Evolutionary conservation across 2,113 vertebrate species (phyloP).

Genomic region (Eira barbara): DNA sequence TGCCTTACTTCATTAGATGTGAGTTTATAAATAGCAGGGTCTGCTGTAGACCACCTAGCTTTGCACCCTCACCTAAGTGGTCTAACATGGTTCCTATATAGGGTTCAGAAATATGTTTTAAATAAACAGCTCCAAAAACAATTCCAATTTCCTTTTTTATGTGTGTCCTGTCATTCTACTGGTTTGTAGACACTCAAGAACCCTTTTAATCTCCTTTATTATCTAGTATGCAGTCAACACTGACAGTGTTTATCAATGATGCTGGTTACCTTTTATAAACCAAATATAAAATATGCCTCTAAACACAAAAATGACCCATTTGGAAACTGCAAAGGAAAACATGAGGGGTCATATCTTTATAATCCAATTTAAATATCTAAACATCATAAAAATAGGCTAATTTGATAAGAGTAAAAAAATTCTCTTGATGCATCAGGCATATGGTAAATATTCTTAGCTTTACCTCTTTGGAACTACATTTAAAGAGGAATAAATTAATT

Average conservation of each 20-base stretch:
- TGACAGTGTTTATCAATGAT: neutral
- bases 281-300: conserved; percentile 12
- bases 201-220: neutral
- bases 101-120: neutral
- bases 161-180: neutral
- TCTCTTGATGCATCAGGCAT: neutral
- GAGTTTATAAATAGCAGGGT: neutral
- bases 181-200: neutral
- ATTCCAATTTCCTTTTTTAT: neutral
- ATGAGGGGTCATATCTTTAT: neutral
- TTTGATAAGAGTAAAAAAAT: neutral
- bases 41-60: neutral
- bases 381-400: neutral
- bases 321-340: neutral
- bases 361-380: neutral
- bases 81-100: neutral
- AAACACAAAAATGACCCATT: neutral
- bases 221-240: neutral
- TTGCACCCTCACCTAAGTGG: neutral
- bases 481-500: conserved; percentile 23
- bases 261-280: neutral
- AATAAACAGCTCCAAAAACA: neutral
- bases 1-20: neutral
- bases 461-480: neutral
- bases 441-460: neutral